phyloP scores from a whole-genome alignment of 1,140 invertebrate species.

The Zaprionus inermis region DNA sequence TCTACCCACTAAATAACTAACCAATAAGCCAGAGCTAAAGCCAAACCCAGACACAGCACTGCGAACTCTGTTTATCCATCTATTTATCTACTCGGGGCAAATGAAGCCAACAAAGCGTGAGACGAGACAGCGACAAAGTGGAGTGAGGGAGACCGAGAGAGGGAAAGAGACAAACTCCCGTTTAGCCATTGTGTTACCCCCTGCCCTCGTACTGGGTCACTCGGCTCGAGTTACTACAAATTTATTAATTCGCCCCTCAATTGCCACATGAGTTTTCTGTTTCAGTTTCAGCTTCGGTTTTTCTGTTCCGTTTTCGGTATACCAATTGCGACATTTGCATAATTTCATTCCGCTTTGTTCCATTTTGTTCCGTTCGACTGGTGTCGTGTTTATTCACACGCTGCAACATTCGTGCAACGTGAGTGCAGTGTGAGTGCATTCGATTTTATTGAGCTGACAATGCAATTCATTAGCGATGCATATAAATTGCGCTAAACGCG shows the following conservation, averaged over 20 bases:
- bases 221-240: constrained; percentile 60
- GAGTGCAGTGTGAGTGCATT: constrained; percentile 58
- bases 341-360: constrained; percentile 23
- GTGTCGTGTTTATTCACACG: too few relatives aligned
- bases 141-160: not conserved
- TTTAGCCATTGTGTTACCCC: constrained; percentile 21
- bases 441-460: constrained; percentile 54
- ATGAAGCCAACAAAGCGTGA: constrained; percentile 78
- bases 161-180: not conserved
- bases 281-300: constrained; percentile 2
- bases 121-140: constrained; percentile 31
- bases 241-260: constrained; percentile 67
- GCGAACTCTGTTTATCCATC: constrained; percentile 45
- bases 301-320: not conserved
- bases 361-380: constrained; percentile 8
- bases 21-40: constrained; percentile 34
- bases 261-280: constrained; percentile 61
- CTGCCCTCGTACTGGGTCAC: constrained; percentile 11
- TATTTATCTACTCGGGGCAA: constrained; percentile 42
- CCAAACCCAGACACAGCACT: constrained; percentile 42
- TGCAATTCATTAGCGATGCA: constrained; percentile 69
- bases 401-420: constrained; percentile 16
- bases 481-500: constrained; percentile 49
- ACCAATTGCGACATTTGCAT: constrained; percentile 31
- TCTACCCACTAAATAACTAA: not conserved